Evolutionary conservation across 2,113 vertebrate species (phyloP), one percentile per base, ranked within the genome.

Genomic region (Cariama cristata): DNA sequence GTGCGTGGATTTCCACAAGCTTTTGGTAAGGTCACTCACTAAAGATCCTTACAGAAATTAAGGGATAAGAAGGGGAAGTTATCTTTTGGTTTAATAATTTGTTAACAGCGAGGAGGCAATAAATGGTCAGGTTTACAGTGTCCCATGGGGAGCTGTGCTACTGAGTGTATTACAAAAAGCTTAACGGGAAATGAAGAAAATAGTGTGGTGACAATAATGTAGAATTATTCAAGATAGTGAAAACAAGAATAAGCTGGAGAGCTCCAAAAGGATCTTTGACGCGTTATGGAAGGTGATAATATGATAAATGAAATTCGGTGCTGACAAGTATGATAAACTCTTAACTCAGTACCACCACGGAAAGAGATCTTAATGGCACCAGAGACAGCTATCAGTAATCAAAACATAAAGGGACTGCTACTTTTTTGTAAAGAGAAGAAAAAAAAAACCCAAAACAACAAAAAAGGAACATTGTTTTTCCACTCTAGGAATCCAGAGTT

Each of bases 1-100:
- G 0, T 44, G 11, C 0, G 0, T 71, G n/a, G n/a, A 18, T 67
- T 93, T 83, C 47, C 23, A 71, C 45, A 62, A 47, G 40, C 23
- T 79, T 86, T 64, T 47, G 14, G 12, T 59, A 72, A 83, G 47
- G 28, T n/a, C 60, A 38, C 16, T 50, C 21, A 12, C 22, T 76
- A 18, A 64, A 64, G 28, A 47, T n/a, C 45, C 40, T 52, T 49
- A 50, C 7, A 58, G 68, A 59, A 87, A 81, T 7, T 8, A 16
- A 68, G 30, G 17, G 14, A 12, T 45, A 28, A 93, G 24, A 60
- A 60, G 8, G 21, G 7, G 22, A 60, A 72, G 62, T 69, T 53
- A 13, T 38, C 27, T 67, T 66, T 63, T 60, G 18, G 12, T 71
- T 75, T 33, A 90, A 14, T 75, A 32, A 52, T 33, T 72, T 40